Evolutionary conservation across 2,797 vertebrate species (phyloP).

Genomic region (Labroides dimidiatus): DNA sequence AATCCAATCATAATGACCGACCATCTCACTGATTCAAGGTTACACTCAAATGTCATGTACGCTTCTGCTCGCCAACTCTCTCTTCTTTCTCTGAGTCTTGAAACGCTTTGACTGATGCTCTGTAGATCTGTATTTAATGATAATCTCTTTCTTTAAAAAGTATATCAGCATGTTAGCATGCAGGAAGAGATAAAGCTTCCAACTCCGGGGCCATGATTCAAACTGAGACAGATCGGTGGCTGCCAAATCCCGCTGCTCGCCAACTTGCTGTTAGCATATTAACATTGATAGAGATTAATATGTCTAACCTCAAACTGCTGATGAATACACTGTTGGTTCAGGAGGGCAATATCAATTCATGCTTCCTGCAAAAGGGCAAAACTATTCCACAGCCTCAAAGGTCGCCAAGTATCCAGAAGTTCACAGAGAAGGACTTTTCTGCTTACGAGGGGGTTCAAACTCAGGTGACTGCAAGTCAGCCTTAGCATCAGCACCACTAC

Average conservation of each 20-base stretch:
- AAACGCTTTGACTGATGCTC: neutral
- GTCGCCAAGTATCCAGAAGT: constrained; percentile 12
- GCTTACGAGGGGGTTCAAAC: constrained; percentile 40
- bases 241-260: constrained; percentile 45
- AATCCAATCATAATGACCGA: constrained; percentile 34
- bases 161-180: neutral
- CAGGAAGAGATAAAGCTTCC: too few relatives aligned
- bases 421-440: constrained; percentile 35
- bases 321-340: constrained; percentile 16
- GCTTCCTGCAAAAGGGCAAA: neutral
- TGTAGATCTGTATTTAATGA: constrained; percentile 20
- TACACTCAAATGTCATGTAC: constrained; percentile 10
- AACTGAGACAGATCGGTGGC: constrained; percentile 29
- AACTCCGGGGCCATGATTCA: constrained; percentile 12
- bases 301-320: constrained; percentile 19
- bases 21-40: constrained; percentile 27
- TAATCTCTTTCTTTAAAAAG: neutral
- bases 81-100: too few relatives aligned
- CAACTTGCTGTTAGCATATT: constrained; percentile 55
- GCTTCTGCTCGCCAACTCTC: neutral
- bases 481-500: constrained; percentile 11
- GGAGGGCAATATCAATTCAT: neutral
- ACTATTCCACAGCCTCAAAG: constrained; percentile 10
- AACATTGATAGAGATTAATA: constrained; percentile 43
- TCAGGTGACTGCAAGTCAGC: constrained; percentile 42